These are phyloP conservation scores for Oreohelix idahoensis DNA, from an alignment of 1,140 invertebrate genomes.

Conservation along the genomic window DNA sequence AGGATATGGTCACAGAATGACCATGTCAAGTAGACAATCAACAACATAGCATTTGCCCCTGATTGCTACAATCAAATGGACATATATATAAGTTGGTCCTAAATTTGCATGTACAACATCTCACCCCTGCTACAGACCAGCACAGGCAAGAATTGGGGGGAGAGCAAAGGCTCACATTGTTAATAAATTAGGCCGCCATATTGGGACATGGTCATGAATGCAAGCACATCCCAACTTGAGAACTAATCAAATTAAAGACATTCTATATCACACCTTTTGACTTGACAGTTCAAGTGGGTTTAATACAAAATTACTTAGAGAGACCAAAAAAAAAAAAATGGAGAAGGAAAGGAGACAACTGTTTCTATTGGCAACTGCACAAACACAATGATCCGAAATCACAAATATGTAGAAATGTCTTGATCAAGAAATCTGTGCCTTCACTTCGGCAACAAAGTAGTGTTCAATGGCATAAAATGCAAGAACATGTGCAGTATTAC, in stretches of 20 bases:
- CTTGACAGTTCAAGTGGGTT: too few relatives aligned
- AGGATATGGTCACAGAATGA: too few relatives aligned
- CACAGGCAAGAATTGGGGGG: not conserved
- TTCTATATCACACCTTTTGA: too few relatives aligned
- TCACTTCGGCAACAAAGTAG: not conserved
- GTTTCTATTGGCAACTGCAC: not conserved
- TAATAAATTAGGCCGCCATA: slow-evolving; percentile 21
- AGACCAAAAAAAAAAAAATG: slow-evolving; percentile 8
- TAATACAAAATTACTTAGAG: not conserved
- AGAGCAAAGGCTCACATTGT: slow-evolving; percentile 20
- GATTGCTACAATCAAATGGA: not conserved
- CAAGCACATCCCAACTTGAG: not conserved
- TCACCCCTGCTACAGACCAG: not conserved
- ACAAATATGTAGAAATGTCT: not conserved
- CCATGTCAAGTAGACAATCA: slow-evolving; percentile 5
- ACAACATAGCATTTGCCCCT: slow-evolving; percentile 26
- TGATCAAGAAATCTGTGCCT: not conserved
- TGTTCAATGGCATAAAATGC: not conserved
- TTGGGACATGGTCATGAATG: slow-evolving; percentile 7
- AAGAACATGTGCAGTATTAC: not conserved
- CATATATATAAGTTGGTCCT: too few relatives aligned
- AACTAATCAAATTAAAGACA: too few relatives aligned
- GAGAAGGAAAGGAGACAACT: not conserved
- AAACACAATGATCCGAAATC: not conserved
- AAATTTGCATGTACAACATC: not conserved